Conservation (phyloP, 1,140 invertebrate species). For the Aleiodes sp. region DNA sequence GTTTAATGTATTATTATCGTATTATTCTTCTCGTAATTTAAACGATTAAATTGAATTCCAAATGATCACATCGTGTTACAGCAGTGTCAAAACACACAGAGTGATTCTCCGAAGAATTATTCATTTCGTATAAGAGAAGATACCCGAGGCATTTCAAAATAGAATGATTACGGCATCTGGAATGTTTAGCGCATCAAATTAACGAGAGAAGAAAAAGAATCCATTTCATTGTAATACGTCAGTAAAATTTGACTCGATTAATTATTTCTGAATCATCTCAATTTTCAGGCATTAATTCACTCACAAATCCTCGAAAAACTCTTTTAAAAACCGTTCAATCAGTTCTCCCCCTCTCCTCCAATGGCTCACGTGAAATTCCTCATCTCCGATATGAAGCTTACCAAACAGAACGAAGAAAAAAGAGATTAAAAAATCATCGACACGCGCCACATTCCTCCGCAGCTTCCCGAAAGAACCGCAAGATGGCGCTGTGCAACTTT, state of each 20-base stretch:
- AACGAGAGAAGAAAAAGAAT: no score
- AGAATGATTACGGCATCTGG: background rate
- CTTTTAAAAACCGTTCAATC: no score
- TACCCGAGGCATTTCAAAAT: background rate
- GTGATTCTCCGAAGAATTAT: background rate
- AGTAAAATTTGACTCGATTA: background rate
- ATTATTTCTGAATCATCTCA: no score
- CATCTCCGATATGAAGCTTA: background rate
- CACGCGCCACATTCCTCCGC: constrained; percentile 23
- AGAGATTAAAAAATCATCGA: constrained; percentile 26
- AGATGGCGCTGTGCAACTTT: constrained; percentile 7
- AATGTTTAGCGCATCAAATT: background rate
- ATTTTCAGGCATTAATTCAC: no score
- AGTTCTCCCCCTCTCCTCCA: background rate
- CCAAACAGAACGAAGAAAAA: background rate
- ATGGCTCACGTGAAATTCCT: background rate
- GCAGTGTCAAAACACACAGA: background rate
- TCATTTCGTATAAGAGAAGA: background rate
- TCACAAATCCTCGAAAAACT: no score
- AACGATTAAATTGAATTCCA: constrained; percentile 9
- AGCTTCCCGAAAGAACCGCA: background rate
- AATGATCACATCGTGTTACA: constrained; percentile 2
- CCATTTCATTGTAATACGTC: background rate
- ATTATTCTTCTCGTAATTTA: background rate
- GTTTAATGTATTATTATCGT: constrained; percentile 7